A percentile compares a stretch with the other conserved stretches of the same genome.
Evolutionary conservation across 2,113 vertebrate genomes (phyloP).

Genomic region (Crotalus tigris): DNA sequence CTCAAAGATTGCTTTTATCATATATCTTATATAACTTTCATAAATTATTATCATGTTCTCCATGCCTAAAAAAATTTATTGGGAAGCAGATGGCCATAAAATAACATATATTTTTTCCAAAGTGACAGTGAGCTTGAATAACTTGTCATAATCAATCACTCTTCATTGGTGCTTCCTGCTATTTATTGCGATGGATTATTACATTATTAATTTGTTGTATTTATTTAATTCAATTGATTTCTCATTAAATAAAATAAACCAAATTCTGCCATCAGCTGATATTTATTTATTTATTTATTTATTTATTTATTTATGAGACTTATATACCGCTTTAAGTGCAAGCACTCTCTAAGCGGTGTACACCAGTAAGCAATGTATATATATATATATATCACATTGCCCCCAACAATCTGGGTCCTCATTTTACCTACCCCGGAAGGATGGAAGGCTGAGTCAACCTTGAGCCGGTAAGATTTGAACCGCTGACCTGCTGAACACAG

Average conservation of each 20-base stretch:
- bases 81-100: not conserved
- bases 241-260: not conserved
- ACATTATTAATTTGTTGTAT: conserved; percentile 14
- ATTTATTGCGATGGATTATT: conserved; percentile 32
- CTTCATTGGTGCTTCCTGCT: accelerated
- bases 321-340: too few relatives aligned
- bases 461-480: too few relatives aligned
- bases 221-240: conserved; percentile 41
- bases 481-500: too few relatives aligned
- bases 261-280: not conserved
- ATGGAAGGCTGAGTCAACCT: too few relatives aligned
- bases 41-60: not conserved
- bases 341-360: too few relatives aligned
- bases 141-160: not conserved
- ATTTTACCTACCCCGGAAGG: too few relatives aligned
- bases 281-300: too few relatives aligned
- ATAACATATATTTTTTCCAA: conserved; percentile 21
- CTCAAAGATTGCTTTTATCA: not conserved
- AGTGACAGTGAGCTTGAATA: conserved; percentile 14
- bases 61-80: not conserved
- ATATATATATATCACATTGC: too few relatives aligned
- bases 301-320: too few relatives aligned
- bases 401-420: too few relatives aligned
- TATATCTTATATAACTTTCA: not conserved
- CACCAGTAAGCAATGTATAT: too few relatives aligned